Conservation (phyloP, 2,113 vertebrate genomes). For the Paedocypris sp. region DNA sequence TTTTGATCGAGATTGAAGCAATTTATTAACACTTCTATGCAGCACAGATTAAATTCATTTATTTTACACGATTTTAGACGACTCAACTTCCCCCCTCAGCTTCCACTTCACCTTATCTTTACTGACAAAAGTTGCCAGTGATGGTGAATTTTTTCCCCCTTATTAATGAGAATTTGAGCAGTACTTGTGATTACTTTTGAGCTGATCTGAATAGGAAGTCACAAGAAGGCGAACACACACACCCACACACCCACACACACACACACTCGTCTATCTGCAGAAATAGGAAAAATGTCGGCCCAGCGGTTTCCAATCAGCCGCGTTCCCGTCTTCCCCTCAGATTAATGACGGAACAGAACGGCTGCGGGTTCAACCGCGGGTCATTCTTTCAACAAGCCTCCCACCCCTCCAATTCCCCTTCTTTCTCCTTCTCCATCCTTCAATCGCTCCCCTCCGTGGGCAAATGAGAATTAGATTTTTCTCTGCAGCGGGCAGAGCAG, state of each 20-base stretch:
- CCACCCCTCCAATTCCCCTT: conserved; percentile 44
- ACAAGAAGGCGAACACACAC: not conserved
- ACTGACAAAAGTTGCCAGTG: no score
- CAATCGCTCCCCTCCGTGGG: conserved; percentile 27
- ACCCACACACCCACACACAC: conserved; percentile 27
- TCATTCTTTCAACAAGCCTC: conserved; percentile 85
- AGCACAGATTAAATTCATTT: no score
- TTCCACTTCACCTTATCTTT: no score
- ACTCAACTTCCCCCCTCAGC: no score
- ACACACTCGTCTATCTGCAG: conserved; percentile 32
- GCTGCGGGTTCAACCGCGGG: conserved; percentile 77
- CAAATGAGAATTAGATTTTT: conserved; percentile 84
- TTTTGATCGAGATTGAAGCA: no score
- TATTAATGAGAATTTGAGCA: no score
- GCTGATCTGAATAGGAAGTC: not conserved
- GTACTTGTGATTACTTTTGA: no score
- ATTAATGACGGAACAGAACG: conserved; percentile 60
- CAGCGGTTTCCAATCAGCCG: conserved; percentile 44
- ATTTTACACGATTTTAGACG: no score
- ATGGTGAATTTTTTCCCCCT: no score
- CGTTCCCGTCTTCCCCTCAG: conserved; percentile 37
- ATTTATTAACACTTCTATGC: no score
- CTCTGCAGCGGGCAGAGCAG: conserved; percentile 72
- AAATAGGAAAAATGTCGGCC: conserved; percentile 40
- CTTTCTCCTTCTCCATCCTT: conserved; percentile 3